phyloP scores from a whole-genome alignment of 2,113 vertebrate genomes.

The Beaufortia kweichowensis region DNA sequence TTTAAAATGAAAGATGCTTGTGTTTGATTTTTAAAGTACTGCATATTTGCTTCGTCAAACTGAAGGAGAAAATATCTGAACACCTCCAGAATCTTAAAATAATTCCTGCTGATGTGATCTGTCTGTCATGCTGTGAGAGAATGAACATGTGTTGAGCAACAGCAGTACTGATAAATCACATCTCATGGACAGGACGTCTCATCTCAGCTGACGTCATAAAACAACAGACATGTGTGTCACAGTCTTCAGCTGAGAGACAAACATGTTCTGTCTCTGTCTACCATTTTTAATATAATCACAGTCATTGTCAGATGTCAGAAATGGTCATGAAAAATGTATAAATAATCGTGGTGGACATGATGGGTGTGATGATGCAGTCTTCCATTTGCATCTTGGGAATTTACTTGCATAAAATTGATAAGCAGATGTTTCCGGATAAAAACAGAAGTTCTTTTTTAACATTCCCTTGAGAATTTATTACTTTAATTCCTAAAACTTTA shows the following conservation, averaged over 20 bases:
- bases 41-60: too few species aligned
- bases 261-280: too few species aligned
- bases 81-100: too few species aligned
- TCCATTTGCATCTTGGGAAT: conserved; percentile 43
- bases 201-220: conserved; percentile 26
- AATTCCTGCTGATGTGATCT: too few species aligned
- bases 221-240: not conserved
- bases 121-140: not conserved
- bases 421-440: conserved; percentile 63
- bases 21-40: too few species aligned
- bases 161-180: conserved; percentile 10
- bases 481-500: not conserved
- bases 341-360: not conserved
- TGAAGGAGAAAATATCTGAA: too few species aligned
- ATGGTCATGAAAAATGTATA: too few species aligned
- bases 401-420: conserved; percentile 9
- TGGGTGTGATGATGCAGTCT: too few species aligned
- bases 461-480: not conserved
- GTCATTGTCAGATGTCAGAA: too few species aligned
- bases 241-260: too few species aligned
- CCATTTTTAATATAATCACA: too few species aligned
- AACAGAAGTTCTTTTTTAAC: conserved; percentile 29
- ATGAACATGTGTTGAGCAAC: conserved; percentile 34
- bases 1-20: too few species aligned
- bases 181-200: not conserved